phyloP scores from a whole-genome alignment of 2,113 vertebrate genomes.

The Abramis brama region DNA sequence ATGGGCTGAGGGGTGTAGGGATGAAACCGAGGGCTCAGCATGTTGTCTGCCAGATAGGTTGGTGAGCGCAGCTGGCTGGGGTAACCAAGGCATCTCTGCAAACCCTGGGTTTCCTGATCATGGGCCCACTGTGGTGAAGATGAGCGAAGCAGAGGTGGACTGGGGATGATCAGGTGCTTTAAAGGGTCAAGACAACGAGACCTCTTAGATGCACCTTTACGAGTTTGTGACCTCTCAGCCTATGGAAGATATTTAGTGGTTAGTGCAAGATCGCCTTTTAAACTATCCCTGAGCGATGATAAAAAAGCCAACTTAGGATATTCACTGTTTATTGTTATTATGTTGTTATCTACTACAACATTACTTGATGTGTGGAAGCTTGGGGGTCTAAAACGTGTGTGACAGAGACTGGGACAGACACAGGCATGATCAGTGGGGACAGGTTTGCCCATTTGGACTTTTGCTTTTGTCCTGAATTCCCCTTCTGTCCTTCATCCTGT shows the following conservation, averaged over 20 bases:
- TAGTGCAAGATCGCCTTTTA: background rate
- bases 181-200: slow-evolving; percentile 14
- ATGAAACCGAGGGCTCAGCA: slow-evolving; percentile 69
- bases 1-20: slow-evolving; percentile 78
- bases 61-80: slow-evolving; percentile 75
- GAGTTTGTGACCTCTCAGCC: slow-evolving; percentile 13
- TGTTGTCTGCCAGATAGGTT: slow-evolving; percentile 66
- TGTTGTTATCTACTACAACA: background rate
- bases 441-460: background rate
- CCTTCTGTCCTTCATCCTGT: slow-evolving; percentile 12
- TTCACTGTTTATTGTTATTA: background rate
- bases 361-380: slow-evolving; percentile 17
- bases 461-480: background rate
- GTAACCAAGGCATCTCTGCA: slow-evolving; percentile 44
- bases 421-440: slow-evolving; percentile 61
- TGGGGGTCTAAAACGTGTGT: background rate
- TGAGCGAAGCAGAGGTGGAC: slow-evolving; percentile 14
- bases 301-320: background rate
- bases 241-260: slow-evolving; percentile 15
- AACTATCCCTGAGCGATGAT: background rate
- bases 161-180: slow-evolving; percentile 58
- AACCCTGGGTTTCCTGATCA: slow-evolving; percentile 12
- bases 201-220: slow-evolving; percentile 30
- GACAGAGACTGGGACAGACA: slow-evolving; percentile 59
- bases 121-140: background rate